Base-by-base conservation (phyloP, 1,140 invertebrate species). In the Potamilus streckersoni region DNA sequence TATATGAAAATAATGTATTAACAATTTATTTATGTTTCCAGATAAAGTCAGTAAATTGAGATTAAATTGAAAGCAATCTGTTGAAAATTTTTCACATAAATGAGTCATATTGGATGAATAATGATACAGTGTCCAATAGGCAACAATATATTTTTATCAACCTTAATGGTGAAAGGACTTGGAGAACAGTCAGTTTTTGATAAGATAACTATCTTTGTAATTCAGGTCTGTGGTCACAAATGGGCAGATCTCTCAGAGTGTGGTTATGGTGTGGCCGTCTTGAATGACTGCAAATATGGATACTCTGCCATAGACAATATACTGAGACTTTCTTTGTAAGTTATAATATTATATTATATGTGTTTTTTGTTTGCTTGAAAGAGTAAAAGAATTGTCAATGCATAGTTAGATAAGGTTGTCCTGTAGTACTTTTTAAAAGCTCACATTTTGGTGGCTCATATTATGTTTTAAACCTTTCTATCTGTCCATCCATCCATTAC, bases 281-380 rank as follows among this genome's bases (percentile, higher is more conserved):
- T 92, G n/a, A 92, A 92, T 81, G 90, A 91, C 79, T 88, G 87
- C 78, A 92, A 92, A 77, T 92, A 92, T 85, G 92, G 92, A 19
- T 91, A 90, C 85, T 89, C 90, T 17, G 88, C 90, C 19, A 82
- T 88, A 17, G 89, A 90, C 27, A 89, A 89, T 66, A 84, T 86
- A 20, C 85, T 92, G 59, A 81, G 88, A 27, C 84, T 92, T 13
- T 92, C 92, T 2, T 79, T 92, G 80, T 89, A 83, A 85, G 86
- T 86, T 20, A 65, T 38, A 20, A 68, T 27, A n/a, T 58, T 38
- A 72, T 20, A 31, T 60, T 3, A 20, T n/a, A 31, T 31, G 27
- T 55, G 14, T n/a, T 55, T 17, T 23, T 19, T 58, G 31, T 57
- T 69, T 55, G n/a, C 27, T 23, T 66, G 12, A 20, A 66, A 5